These are phyloP conservation scores for Stenolophus ochropezus DNA, from an alignment of 2,888 invertebrate species.

Conservation along the genomic window DNA sequence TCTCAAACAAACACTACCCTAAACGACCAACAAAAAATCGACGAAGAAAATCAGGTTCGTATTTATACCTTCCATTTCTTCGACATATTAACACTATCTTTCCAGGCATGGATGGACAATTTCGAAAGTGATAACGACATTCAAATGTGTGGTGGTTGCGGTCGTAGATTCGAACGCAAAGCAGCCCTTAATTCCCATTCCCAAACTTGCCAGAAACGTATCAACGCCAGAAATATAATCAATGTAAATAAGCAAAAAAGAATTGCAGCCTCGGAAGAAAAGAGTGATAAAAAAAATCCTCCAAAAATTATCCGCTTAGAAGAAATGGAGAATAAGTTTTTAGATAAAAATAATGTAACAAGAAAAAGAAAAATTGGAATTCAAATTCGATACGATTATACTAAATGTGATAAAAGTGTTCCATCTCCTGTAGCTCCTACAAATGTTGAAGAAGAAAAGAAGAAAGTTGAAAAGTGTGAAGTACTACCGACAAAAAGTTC, in stretches of 20 bases:
- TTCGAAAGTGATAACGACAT: conserved; percentile 78
- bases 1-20: conserved; percentile 38
- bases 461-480: background rate
- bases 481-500: background rate
- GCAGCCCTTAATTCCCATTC: conserved; percentile 84
- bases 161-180: conserved; percentile 82
- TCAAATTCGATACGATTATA: conserved; percentile 57
- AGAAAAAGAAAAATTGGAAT: conserved; percentile 57
- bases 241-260: conserved; percentile 66
- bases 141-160: conserved; percentile 81
- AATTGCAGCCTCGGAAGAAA: conserved; percentile 60
- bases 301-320: conserved; percentile 29
- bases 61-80: conserved; percentile 67
- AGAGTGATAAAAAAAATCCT: conserved; percentile 37
- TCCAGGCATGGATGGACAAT: conserved; percentile 79
- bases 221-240: conserved; percentile 72
- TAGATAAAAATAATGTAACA: conserved; percentile 19
- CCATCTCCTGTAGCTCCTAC: background rate
- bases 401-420: conserved; percentile 43
- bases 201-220: conserved; percentile 79
- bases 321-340: conserved; percentile 55
- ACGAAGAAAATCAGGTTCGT: conserved; percentile 79
- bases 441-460: conserved; percentile 8
- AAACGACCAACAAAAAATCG: conserved; percentile 72
- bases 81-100: conserved; percentile 17